Evolutionary conservation across 2,888 invertebrate species (phyloP), one percentile per base, ranked within the genome.

Genomic region (Vandiemenella viatica): DNA sequence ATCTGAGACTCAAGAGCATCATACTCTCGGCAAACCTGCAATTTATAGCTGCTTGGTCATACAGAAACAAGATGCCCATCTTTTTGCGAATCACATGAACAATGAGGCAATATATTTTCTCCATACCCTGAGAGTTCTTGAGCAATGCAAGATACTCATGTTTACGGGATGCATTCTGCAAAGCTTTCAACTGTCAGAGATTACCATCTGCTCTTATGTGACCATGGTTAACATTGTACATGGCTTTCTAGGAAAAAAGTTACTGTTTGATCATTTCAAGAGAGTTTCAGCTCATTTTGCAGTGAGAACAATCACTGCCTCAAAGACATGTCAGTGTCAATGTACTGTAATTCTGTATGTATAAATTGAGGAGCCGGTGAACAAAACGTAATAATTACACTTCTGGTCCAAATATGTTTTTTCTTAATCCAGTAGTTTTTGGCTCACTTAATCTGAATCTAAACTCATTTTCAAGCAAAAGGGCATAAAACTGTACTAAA

Each of bases 261-360:
- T 6, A 84, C 76, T 8, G 88, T 86, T 48, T 79, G 66, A 51
- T 82, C 78, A 53, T 80, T 78, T 17, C 74, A 72, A 57, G 80
- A 68, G 32, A 81, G 63, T 57, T 79, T 77, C 7, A 83, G 67
- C 61, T 80, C 78, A 55, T 80, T 79, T 53, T 74, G 70, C 41
- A 83, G 69, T 38, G 80, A 79, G 70, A 92, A 92, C 52, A 91
- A 67, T 91, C 91, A 92, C 66, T 87, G 83, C 53, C 88, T 75
- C 42, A 98, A 42, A 98, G 74, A 64, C 97, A 98, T 43, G 92
- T 92, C 57, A 90, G 88, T 32, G 92, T 91, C 32, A 97, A 96
- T 10, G 97, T 97, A 56, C 92, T 92, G 65, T 97, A 98, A 71
- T 98, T 98, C 71, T 97, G 96, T 59, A 98, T 93, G 72, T 98